A percentile compares a stretch with the other conserved stretches of the same genome.
phyloP scores from a whole-genome alignment of 2,113 vertebrate species.

The Myotis brandtii region DNA sequence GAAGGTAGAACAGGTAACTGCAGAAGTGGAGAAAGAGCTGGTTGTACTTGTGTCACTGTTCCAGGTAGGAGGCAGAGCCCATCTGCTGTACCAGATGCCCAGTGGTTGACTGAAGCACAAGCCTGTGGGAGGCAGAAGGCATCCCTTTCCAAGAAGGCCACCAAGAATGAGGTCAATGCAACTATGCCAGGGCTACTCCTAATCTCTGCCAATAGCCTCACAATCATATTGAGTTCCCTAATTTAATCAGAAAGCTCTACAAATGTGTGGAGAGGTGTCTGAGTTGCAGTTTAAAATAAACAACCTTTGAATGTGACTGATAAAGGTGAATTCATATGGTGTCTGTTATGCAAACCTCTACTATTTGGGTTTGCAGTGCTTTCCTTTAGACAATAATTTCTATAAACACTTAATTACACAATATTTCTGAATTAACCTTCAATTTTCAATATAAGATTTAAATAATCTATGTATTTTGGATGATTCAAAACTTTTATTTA shows the following conservation, averaged over 20 bases:
- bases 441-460: background rate
- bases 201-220: background rate
- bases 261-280: background rate
- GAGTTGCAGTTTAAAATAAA: constrained; percentile 49
- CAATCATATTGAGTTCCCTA: constrained; percentile 17
- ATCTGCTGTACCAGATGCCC: constrained; percentile 70
- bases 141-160: constrained; percentile 52
- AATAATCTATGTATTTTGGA: background rate
- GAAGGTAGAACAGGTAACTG: background rate
- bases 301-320: background rate
- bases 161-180: constrained; percentile 59
- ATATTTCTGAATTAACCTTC: background rate
- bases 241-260: constrained; percentile 49
- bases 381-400: constrained; percentile 7
- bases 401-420: background rate
- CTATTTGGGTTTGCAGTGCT: background rate
- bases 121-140: constrained; percentile 54
- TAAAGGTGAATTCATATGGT: background rate
- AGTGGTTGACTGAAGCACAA: constrained; percentile 54
- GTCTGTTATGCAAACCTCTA: background rate
- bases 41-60: constrained; percentile 16
- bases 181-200: constrained; percentile 53
- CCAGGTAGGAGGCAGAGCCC: constrained; percentile 32
- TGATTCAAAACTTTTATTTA: constrained; percentile 23
- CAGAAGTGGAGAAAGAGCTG: background rate